Evolutionary conservation across 2,797 vertebrate species (phyloP).

Genomic region (Leptodactylus fallax): DNA sequence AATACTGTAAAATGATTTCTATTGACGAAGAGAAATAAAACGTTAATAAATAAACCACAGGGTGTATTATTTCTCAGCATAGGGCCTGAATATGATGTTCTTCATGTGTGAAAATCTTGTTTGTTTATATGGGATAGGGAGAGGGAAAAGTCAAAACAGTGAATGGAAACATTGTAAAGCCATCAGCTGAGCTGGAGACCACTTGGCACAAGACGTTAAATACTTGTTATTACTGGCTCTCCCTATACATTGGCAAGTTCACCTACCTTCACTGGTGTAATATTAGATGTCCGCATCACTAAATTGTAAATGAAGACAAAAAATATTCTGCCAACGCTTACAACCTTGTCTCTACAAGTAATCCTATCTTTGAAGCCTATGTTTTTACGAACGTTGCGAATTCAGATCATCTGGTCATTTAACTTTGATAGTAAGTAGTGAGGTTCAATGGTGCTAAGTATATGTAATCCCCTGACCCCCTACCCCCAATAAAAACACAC

Average conservation of each 20-base stretch:
- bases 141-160: slow-evolving; percentile 47
- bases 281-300: slow-evolving; percentile 58
- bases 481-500: neutral
- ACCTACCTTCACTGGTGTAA: slow-evolving; percentile 43
- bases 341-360: slow-evolving; percentile 27
- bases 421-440: slow-evolving; percentile 8
- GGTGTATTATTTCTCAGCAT: slow-evolving; percentile 57
- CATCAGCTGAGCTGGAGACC: slow-evolving; percentile 53
- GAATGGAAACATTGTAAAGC: slow-evolving; percentile 58
- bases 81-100: slow-evolving; percentile 55
- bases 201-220: slow-evolving; percentile 46
- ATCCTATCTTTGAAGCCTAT: slow-evolving; percentile 17
- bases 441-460: slow-evolving; percentile 2
- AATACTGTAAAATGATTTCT: slow-evolving; percentile 45
- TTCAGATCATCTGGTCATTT: neutral
- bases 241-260: slow-evolving; percentile 47
- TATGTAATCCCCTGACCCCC: neutral
- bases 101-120: slow-evolving; percentile 59
- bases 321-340: slow-evolving; percentile 33
- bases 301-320: slow-evolving; percentile 57
- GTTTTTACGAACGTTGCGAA: slow-evolving; percentile 22
- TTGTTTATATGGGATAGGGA: slow-evolving; percentile 54
- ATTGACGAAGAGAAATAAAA: slow-evolving; percentile 51
- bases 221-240: slow-evolving; percentile 56
- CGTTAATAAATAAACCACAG: slow-evolving; percentile 52